Base-by-base conservation (phyloP, 2,797 vertebrate genomes). In the Gymnopithys bicolor region DNA sequence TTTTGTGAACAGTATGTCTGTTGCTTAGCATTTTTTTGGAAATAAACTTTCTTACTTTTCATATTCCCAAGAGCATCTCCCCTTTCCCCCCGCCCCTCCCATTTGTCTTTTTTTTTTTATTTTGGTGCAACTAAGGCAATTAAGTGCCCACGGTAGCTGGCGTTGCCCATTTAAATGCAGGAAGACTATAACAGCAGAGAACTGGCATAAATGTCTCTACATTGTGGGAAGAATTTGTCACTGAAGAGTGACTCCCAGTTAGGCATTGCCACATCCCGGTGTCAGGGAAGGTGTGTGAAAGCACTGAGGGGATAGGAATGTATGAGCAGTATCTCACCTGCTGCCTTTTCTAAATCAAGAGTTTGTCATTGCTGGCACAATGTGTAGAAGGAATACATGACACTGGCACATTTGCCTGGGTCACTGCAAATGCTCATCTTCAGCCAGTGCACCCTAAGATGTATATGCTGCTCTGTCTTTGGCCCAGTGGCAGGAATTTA, bases 151-250 rank as follows among this genome's bases (percentile, higher is more conserved):
- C 9, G 32, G 32, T 17, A 41, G 39, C 2, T 12, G 13, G 19
- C 4, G 27, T 33, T 64, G n/a, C 19, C 52, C 10, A 1, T 67
- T 64, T 28, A 67, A 92, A 71, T 27, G 66, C 71, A 63, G 69
- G 56, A 23, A 32, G 3, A 16, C 69, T 56, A 56, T 58, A 43
- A 18, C 60, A 67, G 90, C 73, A 49, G 49, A 43, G 52, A 83
- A 55, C 7, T 2, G 0, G 8, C 41, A 12, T 13, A 1, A 10
- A 6, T 1, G 24, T 32, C 35, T 55, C 63, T 21, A 4, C 7
- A 3, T 2, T 17, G 53, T 21, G 51, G 15, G 19, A 74, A 81
- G 51, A 58, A 68, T 95, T 75, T 32, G 53, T 46, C 48, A 39
- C 41, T 2, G 19, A 73, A 71, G 59, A 67, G 51, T 33, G 73